These are phyloP conservation scores for Tuberolachnus salignus DNA, from an alignment of 2,888 invertebrate genomes.

Conservation along the genomic window DNA sequence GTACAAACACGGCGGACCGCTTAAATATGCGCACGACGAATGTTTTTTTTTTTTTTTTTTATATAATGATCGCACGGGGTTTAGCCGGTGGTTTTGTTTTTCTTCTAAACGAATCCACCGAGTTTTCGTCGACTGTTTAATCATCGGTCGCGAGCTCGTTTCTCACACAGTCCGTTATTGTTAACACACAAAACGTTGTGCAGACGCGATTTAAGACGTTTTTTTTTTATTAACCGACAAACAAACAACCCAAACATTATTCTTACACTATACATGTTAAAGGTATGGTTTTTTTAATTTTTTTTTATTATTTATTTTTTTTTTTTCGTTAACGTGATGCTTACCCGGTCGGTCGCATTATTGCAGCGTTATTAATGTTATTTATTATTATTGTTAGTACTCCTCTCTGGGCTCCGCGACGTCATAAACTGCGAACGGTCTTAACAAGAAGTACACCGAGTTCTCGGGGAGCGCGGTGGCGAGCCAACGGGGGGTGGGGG, in stretches of 20 bases:
- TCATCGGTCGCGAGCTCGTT: neutral
- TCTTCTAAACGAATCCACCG: no score
- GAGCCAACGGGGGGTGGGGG: neutral
- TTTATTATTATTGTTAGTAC: no score
- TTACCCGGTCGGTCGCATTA: conserved; percentile 5
- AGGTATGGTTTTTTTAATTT: no score
- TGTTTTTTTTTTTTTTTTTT: no score
- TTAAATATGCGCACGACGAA: no score
- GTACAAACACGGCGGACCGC: no score
- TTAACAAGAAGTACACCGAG: neutral
- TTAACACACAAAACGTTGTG: neutral
- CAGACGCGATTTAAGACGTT: neutral
- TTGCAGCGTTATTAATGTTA: no score
- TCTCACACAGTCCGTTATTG: neutral
- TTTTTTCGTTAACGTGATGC: neutral
- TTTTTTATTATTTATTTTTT: neutral
- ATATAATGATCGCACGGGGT: no score
- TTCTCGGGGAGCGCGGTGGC: neutral
- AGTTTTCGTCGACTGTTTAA: no score
- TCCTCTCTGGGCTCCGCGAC: neutral
- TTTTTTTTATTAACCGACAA: neutral
- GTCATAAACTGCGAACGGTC: neutral
- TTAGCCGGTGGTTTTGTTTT: no score
- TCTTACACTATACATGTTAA: neutral
- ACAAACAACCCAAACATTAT: neutral